Evolutionary conservation across 2,888 invertebrate genomes (phyloP).

Genomic region (Ophion obscuratus): DNA sequence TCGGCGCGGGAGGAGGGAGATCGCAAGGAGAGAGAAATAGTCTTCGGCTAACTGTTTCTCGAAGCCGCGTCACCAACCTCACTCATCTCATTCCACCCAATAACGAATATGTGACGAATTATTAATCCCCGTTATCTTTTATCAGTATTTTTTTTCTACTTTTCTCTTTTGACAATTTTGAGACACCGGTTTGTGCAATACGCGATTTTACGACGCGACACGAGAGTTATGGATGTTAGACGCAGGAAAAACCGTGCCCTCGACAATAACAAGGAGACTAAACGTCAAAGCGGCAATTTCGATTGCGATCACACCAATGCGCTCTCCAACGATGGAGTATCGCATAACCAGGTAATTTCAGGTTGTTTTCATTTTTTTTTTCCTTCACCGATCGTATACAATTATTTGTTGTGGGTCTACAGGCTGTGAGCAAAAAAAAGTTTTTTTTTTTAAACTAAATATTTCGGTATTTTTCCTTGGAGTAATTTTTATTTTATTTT

Average conservation of each 20-base stretch:
- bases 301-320: slow-evolving; percentile 67
- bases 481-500: background rate
- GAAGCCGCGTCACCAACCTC: slow-evolving; percentile 61
- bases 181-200: background rate
- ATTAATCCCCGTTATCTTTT: slow-evolving; percentile 9
- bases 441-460: background rate
- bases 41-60: slow-evolving; percentile 59
- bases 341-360: slow-evolving; percentile 61
- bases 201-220: slow-evolving; percentile 2
- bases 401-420: too few relatives aligned
- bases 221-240: slow-evolving; percentile 76
- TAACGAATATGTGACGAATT: slow-evolving; percentile 41
- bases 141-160: background rate
- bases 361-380: background rate
- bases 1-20: background rate
- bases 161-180: background rate
- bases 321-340: slow-evolving; percentile 39
- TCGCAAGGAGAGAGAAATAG: slow-evolving; percentile 21
- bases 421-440: background rate
- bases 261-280: slow-evolving; percentile 70
- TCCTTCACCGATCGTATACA: background rate
- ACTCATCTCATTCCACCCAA: slow-evolving; percentile 11
- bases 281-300: slow-evolving; percentile 74
- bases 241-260: slow-evolving; percentile 73
- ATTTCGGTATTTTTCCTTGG: background rate